Percentiles rank a stretch among this genome's conserved stretches.
These are phyloP conservation scores for Schlechtendalia chinensis DNA, from an alignment of 1,140 invertebrate species.

Conservation along the genomic window DNA sequence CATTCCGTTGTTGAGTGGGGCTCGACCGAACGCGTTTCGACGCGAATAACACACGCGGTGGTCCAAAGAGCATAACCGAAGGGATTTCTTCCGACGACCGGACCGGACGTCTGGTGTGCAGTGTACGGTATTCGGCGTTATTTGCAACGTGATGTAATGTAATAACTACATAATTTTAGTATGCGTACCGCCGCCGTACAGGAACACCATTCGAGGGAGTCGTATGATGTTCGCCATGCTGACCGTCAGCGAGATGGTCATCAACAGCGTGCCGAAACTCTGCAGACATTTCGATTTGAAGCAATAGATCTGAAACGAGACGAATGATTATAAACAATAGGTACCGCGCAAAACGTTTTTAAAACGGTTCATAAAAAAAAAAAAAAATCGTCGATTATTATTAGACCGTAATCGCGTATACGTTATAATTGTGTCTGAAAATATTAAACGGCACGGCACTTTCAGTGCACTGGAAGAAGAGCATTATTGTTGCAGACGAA, in stretches of 20 bases:
- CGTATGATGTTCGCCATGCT: constrained; percentile 61
- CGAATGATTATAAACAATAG: neutral
- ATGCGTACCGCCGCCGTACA: constrained; percentile 58
- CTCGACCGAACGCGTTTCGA: too few relatives aligned
- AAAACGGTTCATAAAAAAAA: neutral
- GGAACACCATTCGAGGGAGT: constrained; percentile 59
- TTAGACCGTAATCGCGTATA: too few relatives aligned
- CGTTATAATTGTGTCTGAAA: constrained; percentile 18
- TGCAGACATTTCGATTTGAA: constrained; percentile 52
- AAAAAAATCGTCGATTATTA: neutral
- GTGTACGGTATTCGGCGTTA: too few relatives aligned
- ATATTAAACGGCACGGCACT: constrained; percentile 3
- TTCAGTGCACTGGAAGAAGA: neutral
- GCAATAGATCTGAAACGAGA: constrained; percentile 50
- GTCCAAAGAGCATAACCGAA: too few relatives aligned
- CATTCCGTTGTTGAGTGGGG: neutral
- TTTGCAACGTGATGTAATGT: too few relatives aligned
- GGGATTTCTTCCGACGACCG: too few relatives aligned
- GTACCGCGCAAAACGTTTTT: too few relatives aligned
- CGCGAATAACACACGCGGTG: too few relatives aligned
- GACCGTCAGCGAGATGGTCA: constrained; percentile 59
- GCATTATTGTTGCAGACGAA: neutral
- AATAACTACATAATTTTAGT: too few relatives aligned
- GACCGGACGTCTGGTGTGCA: too few relatives aligned
- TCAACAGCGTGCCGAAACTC: constrained; percentile 53